A percentile compares a stretch with the other conserved stretches of the same genome.
phyloP scores from a whole-genome alignment of 2,113 vertebrate species.

The Tapirus terrestris region DNA sequence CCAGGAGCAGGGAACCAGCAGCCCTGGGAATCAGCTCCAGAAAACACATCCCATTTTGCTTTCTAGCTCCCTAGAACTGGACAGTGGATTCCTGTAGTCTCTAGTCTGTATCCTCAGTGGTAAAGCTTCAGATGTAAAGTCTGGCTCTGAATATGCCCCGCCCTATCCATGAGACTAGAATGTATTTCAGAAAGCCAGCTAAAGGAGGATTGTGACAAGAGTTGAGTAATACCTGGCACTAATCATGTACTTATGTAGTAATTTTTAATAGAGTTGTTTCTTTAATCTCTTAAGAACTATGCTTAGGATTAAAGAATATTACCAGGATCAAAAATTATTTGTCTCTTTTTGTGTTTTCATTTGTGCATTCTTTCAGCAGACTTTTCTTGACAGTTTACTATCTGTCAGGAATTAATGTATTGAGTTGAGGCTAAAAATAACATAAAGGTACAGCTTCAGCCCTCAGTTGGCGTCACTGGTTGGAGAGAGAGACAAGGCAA shows the following conservation, averaged over 20 bases:
- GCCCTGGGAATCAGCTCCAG: neutral
- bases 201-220: neutral
- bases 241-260: neutral
- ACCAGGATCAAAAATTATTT: neutral
- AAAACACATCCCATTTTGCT: neutral
- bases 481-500: neutral
- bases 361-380: neutral
- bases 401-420: neutral
- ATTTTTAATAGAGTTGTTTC: neutral
- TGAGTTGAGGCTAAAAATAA: neutral
- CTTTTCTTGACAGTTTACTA: neutral
- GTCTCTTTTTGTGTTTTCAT: slow-evolving; percentile 9
- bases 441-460: neutral
- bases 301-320: slow-evolving; percentile 17
- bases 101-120: neutral
- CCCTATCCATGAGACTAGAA: neutral
- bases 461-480: neutral
- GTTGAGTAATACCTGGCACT: neutral
- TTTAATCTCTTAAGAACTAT: neutral
- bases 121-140: neutral
- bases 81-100: neutral
- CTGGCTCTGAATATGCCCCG: neutral
- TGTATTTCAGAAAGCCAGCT: neutral
- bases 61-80: neutral
- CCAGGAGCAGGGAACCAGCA: neutral